Evolutionary conservation across 2,113 vertebrate genomes (phyloP), one percentile per base, ranked within the genome.

Genomic region (Pluvialis apricaria): DNA sequence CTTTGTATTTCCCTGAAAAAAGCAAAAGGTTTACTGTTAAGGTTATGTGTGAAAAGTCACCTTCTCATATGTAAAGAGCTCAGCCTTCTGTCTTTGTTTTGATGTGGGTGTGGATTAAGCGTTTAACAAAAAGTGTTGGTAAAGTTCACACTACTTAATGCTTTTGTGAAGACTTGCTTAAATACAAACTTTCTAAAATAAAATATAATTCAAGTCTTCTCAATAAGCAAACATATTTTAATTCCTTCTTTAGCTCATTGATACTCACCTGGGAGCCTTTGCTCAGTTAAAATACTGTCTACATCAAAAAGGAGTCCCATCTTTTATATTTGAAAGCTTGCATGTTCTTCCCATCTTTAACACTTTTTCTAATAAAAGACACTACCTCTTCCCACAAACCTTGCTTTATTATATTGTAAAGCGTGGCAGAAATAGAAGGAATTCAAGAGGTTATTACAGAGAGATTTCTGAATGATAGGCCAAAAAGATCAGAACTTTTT

Each of bases 41-140:
- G 91, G 69, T 90, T 91, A 85, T 88, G 93, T 95, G 95, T 97
- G 94, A 97, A 97, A 94, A 96, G 87, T 75, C 88, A 84, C 86
- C 96, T 96, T 96, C 94, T 94, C 90, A 92, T 84, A 90, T 97
- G 94, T 78, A 96, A 96, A 96, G 82, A 88, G 55, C 82, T 95
- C 76, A 84, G 90, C 85, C 40, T 60, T 42, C 85, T 88, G 71
- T 81, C 94, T 96, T 97, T 96, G 95, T 96, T 96, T 94, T 94
- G 95, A 96, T 89, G 85, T 96, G 94, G 91, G 83, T 93, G 93
- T 92, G 94, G 75, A 86, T 90, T 83, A 85, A 82, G 75, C 15
- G 3, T 92, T 95, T 90, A 90, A 93, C 94, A 93, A 45, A 94
- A 97, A 96, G 32, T 52, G 66, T 55, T 88, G 70, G 85, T 81